A percentile compares a stretch with the other conserved stretches of the same genome.
phyloP scores from a whole-genome alignment of 1,140 invertebrate genomes.

The Pygmarrhopalites habei region DNA sequence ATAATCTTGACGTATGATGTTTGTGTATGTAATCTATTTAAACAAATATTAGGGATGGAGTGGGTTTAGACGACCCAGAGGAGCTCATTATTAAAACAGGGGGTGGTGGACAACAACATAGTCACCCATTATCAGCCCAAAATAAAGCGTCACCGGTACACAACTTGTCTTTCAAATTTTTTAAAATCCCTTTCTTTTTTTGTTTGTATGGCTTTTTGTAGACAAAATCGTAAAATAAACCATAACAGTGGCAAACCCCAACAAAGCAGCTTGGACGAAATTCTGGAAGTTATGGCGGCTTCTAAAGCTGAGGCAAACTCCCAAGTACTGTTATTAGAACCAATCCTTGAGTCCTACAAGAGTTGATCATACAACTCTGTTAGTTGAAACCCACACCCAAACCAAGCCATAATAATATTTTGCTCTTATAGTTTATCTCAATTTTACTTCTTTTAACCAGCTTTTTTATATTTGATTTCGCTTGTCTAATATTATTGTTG shows the following conservation, averaged over 20 bases:
- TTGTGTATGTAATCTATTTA: too few species aligned
- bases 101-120: not conserved
- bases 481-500: too few species aligned
- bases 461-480: too few species aligned
- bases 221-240: conserved; percentile 16
- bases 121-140: conserved; percentile 1
- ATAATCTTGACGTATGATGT: too few species aligned
- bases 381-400: not conserved
- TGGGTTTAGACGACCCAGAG: conserved; percentile 19
- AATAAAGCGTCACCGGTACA: conserved; percentile 26
- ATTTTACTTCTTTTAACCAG: too few species aligned
- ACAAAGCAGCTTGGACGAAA: conserved; percentile 18
- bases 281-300: conserved; percentile 33
- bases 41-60: conserved; percentile 14
- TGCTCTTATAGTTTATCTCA: too few species aligned
- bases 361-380: not conserved
- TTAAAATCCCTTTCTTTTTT: conserved; percentile 8
- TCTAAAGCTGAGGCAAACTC: conserved; percentile 32
- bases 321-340: conserved; percentile 26
- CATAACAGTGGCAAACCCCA: not conserved
- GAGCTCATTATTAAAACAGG: conserved; percentile 21
- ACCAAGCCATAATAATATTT: conserved; percentile 5
- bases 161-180: not conserved
- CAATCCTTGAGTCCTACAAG: conserved; percentile 1
- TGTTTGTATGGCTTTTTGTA: conserved; percentile 29